Conservation (phyloP, 1,140 invertebrate genomes). For the Mizuhopecten yessoensis region DNA sequence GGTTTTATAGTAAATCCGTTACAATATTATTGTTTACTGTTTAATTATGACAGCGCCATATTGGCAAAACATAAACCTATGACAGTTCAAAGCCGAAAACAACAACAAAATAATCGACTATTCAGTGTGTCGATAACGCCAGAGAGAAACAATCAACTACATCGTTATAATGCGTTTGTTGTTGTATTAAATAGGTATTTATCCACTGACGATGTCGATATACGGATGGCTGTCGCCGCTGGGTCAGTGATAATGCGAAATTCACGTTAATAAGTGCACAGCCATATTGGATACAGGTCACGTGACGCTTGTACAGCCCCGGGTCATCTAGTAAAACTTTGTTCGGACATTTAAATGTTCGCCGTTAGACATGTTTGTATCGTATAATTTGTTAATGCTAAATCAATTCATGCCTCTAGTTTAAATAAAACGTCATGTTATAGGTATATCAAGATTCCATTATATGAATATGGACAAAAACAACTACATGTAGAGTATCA, state of each 20-base stretch:
- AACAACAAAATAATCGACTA: not conserved
- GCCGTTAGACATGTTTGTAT: not conserved
- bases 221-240: not conserved
- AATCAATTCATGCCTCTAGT: too few species aligned
- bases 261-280: not conserved
- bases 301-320: not conserved
- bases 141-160: not conserved
- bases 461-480: too few species aligned
- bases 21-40: too few species aligned
- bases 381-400: not conserved
- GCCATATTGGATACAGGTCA: conserved; percentile 14
- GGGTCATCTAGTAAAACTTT: not conserved
- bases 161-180: not conserved
- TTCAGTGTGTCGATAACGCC: not conserved
- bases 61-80: too few species aligned
- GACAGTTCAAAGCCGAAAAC: too few species aligned
- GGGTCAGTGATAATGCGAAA: not conserved
- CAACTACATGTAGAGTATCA: too few species aligned
- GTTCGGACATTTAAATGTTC: not conserved
- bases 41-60: too few species aligned
- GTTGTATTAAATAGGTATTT: not conserved
- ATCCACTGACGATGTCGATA: not conserved
- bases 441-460: not conserved
- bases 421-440: not conserved
- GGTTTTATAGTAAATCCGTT: too few species aligned